A percentile compares a stretch with the other conserved stretches of the same genome.
These are phyloP conservation scores for Nothura maculosa DNA, from an alignment of 2,797 vertebrate species.

Conservation along the genomic window DNA sequence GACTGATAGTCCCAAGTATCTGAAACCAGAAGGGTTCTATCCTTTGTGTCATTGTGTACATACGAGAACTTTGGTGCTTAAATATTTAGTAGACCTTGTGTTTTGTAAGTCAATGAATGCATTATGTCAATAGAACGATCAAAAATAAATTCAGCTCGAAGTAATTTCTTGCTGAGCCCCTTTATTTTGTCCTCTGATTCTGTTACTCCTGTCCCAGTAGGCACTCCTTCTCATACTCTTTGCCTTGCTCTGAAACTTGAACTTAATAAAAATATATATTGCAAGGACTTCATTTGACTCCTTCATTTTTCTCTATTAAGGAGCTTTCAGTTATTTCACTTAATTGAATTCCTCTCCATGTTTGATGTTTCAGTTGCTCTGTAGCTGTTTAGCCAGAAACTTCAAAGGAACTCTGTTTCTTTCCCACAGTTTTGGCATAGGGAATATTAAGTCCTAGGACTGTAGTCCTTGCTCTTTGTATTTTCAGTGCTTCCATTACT, in stretches of 20 bases:
- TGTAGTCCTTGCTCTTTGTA: not conserved
- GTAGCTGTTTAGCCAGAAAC: not conserved
- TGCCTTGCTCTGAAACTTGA: not conserved
- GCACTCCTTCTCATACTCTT: not conserved
- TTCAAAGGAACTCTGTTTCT: constrained; percentile 10
- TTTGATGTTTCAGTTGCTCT: not conserved
- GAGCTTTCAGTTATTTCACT: not conserved
- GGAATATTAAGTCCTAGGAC: not conserved
- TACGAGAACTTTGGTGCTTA: not conserved
- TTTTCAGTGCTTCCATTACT: not conserved
- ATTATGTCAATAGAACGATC: not conserved
- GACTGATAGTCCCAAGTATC: not conserved
- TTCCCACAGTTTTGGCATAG: not conserved
- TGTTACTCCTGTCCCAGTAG: not conserved
- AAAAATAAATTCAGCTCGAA: not conserved
- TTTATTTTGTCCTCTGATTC: constrained; percentile 8
- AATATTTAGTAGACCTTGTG: constrained; percentile 23
- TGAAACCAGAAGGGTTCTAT: not conserved
- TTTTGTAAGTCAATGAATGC: not conserved
- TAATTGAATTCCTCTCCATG: not conserved
- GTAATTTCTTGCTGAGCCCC: not conserved
- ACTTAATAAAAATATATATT: not conserved
- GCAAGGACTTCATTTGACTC: not conserved
- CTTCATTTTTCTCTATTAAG: not conserved
- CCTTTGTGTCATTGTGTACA: not conserved